Percentiles rank a stretch among this genome's conserved stretches.
These are phyloP conservation scores for Autographa pulchrina DNA, from an alignment of 2,888 invertebrate genomes.

Conservation along the genomic window DNA sequence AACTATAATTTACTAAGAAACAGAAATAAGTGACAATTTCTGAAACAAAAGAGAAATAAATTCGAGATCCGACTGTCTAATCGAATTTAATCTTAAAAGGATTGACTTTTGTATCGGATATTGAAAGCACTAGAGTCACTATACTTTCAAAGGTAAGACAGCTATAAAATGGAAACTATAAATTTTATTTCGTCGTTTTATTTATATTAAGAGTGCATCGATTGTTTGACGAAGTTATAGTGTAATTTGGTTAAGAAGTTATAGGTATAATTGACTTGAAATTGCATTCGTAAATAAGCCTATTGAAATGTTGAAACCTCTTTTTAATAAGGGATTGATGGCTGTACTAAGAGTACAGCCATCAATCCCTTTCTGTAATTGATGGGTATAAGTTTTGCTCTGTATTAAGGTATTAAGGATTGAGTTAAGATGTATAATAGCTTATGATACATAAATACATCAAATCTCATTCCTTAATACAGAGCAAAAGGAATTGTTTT, in stretches of 20 bases:
- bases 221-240: constrained; percentile 10
- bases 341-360: too few relatives aligned
- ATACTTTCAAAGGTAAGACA: constrained; percentile 50
- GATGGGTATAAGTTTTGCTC: neutral
- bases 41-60: constrained; percentile 53
- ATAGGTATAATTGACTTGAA: neutral
- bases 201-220: neutral
- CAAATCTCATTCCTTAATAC: too few relatives aligned
- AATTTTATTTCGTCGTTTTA: constrained; percentile 55
- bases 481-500: too few relatives aligned
- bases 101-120: constrained; percentile 61
- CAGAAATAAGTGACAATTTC: constrained; percentile 25
- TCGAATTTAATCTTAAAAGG: constrained; percentile 63
- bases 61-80: constrained; percentile 48
- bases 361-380: neutral
- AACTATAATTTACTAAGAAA: constrained; percentile 6
- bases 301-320: neutral
- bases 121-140: constrained; percentile 53
- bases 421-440: too few relatives aligned
- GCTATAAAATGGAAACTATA: constrained; percentile 55
- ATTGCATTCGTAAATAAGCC: neutral
- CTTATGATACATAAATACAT: too few relatives aligned
- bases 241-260: constrained; percentile 1
- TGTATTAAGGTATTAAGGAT: too few relatives aligned
- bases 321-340: neutral